Evolutionary conservation across 2,888 invertebrate species (phyloP), one percentile per base, ranked within the genome.

Genomic region (Mongoloraphidia duomilia): DNA sequence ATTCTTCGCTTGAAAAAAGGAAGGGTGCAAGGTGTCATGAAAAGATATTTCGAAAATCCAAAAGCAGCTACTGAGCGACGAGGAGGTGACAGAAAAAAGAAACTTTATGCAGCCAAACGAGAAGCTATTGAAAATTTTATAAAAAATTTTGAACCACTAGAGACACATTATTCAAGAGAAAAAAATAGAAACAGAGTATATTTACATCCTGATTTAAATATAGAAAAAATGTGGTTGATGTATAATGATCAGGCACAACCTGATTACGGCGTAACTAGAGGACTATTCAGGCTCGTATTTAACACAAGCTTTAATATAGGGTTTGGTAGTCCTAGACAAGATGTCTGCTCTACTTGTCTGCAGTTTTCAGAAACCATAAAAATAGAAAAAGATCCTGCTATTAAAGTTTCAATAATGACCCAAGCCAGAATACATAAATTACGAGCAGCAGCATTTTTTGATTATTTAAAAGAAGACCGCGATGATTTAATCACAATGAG

Each of bases 121-220:
- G 33, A 26, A 26, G 26, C 26, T 26, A 26, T 26, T 26, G 26
- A 26, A 26, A 26, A 26, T 26, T 26, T 26, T 26, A 26, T 26
- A 26, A 26, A 26, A 26, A 26, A 26, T 26, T 26, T 26, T 26
- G 26, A 26, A 26, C 26, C 26, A 26, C 41, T 55, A 13, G 55
- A 59, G 53, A 46, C 54, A n/a, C 58, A 57, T 41, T 58, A 58
- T 45, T 58, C 56, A 46, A 51, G 57, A 9, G 50, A 51, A 41
- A 44, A 49, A 42, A 45, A 17, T 9, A 34, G 43, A 17, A n/a
- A n/a, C n/a, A 37, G 52, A 39, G 46, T 50, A 44, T 55, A 56
- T 48, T 43, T 55, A 36, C 48, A 53, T 34, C 36, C 47, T 9
- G 50, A 53, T 10, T 39, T 54, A 34, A 57, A 50, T 17, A 53